phyloP scores from a whole-genome alignment of 2,888 invertebrate genomes.

The Argynnis bischoffii region DNA sequence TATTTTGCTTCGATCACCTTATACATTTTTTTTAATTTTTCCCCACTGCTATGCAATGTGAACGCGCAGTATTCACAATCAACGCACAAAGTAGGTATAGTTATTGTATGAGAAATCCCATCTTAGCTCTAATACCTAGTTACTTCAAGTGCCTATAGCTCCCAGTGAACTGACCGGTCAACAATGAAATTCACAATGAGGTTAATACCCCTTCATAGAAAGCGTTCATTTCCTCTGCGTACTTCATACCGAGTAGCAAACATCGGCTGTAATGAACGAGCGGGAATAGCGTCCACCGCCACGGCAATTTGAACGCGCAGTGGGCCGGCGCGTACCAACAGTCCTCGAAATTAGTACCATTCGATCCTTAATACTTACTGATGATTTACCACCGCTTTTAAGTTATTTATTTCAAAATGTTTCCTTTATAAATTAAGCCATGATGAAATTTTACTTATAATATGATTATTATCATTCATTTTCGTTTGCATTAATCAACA shows the following conservation, averaged over 20 bases:
- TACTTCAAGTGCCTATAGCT: slow-evolving; percentile 22
- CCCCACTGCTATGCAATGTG: too few species aligned
- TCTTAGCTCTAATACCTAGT: slow-evolving; percentile 18
- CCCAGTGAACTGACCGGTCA: slow-evolving; percentile 39
- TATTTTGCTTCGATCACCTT: too few species aligned
- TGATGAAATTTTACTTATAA: not conserved
- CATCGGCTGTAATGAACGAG: slow-evolving; percentile 65
- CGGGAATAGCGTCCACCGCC: slow-evolving; percentile 57
- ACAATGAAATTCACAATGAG: slow-evolving; percentile 47
- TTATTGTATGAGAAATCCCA: slow-evolving; percentile 4
- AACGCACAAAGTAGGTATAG: not conserved
- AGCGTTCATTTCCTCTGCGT: slow-evolving; percentile 64
- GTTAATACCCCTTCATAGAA: slow-evolving; percentile 60
- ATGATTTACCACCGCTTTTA: slow-evolving; percentile 18
- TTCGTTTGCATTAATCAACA: too few species aligned
- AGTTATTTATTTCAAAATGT: slow-evolving; percentile 7
- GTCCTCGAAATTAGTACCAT: slow-evolving; percentile 70
- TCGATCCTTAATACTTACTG: slow-evolving; percentile 42
- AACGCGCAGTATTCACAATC: not conserved
- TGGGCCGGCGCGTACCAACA: slow-evolving; percentile 69
- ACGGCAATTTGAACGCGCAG: slow-evolving; percentile 76
- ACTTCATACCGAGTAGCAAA: slow-evolving; percentile 66
- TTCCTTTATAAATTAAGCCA: not conserved
- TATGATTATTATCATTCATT: too few species aligned
- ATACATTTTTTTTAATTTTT: too few species aligned